Percentiles rank a stretch among this genome's conserved stretches.
These are phyloP conservation scores for Halictus ligatus DNA, from an alignment of 2,888 invertebrate genomes.

Conservation along the genomic window DNA sequence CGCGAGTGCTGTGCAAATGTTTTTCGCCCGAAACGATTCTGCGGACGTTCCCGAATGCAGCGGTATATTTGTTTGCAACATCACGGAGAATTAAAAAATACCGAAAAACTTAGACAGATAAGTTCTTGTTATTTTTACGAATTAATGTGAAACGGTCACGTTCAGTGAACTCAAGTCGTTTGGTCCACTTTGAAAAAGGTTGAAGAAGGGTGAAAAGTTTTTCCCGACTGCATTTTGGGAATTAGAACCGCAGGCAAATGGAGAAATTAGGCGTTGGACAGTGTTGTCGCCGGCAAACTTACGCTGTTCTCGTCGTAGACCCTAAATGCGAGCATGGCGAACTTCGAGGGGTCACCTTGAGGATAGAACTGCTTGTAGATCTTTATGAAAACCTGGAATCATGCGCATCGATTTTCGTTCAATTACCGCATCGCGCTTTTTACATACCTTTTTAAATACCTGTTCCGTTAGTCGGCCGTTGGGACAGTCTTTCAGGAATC, in stretches of 20 bases:
- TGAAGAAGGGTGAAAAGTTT: no score
- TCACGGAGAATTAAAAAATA: background rate
- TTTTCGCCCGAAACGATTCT: background rate
- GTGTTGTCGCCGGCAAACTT: constrained; percentile 84
- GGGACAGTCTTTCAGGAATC: constrained; percentile 98
- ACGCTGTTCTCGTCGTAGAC: constrained; percentile 99
- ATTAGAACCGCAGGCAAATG: background rate
- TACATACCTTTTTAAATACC: constrained; percentile 85
- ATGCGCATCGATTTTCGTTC: constrained; percentile 29
- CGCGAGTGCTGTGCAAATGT: background rate
- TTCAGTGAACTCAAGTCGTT: no score
- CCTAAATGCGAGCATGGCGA: constrained; percentile 98
- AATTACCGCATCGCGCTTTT: constrained; percentile 9
- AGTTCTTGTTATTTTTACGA: no score
- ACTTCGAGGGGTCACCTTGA: constrained; percentile 99
- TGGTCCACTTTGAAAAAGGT: no score
- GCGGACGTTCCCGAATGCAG: background rate
- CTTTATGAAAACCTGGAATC: constrained; percentile 96
- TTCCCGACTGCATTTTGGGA: background rate
- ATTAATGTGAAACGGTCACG: no score
- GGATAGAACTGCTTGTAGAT: constrained; percentile 99
- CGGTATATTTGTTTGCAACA: background rate
- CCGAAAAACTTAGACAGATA: no score
- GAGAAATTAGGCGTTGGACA: background rate
- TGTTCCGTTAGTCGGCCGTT: constrained; percentile 97